phyloP scores from a whole-genome alignment of 2,888 invertebrate genomes.

The Phaonia tiefii region DNA sequence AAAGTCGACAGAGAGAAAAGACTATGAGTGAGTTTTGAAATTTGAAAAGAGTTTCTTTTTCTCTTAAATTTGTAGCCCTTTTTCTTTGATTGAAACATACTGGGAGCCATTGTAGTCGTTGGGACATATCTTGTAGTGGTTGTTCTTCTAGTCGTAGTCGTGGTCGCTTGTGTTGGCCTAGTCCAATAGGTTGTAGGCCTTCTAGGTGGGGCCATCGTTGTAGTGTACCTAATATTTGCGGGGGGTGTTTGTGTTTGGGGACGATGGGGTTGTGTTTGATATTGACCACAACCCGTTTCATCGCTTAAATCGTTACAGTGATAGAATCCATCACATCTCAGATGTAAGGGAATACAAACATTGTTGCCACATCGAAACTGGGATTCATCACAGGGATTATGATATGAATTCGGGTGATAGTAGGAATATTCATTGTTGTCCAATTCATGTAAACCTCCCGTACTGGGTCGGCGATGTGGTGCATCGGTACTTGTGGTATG shows the following conservation, averaged over 20 bases:
- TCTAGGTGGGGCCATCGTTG: slow-evolving; percentile 53
- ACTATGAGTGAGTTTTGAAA: background rate
- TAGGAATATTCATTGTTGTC: slow-evolving; percentile 71
- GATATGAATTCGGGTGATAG: slow-evolving; percentile 71
- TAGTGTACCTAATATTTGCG: slow-evolving; percentile 67
- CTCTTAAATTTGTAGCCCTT: slow-evolving; percentile 30
- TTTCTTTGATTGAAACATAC: slow-evolving; percentile 59
- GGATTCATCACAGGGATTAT: slow-evolving; percentile 80
- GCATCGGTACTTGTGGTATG: slow-evolving; percentile 12
- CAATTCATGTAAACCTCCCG: slow-evolving; percentile 58
- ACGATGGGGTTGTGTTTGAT: slow-evolving; percentile 36
- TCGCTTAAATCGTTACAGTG: slow-evolving; percentile 85
- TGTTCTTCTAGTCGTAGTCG: slow-evolving; percentile 38
- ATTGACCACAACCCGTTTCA: slow-evolving; percentile 81
- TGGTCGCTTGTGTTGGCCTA: slow-evolving; percentile 37
- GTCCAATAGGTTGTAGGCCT: slow-evolving; percentile 43
- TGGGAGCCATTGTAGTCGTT: slow-evolving; percentile 61
- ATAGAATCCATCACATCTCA: slow-evolving; percentile 82
- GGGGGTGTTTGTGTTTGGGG: slow-evolving; percentile 61
- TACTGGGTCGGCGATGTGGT: slow-evolving; percentile 47
- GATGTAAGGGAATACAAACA: slow-evolving; percentile 82
- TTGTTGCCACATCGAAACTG: slow-evolving; percentile 84
- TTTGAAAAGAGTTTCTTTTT: background rate
- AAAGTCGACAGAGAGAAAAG: background rate
- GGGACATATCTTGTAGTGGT: slow-evolving; percentile 45